phyloP scores from a whole-genome alignment of 1,140 invertebrate genomes.

The Helicorthomorpha holstii region DNA sequence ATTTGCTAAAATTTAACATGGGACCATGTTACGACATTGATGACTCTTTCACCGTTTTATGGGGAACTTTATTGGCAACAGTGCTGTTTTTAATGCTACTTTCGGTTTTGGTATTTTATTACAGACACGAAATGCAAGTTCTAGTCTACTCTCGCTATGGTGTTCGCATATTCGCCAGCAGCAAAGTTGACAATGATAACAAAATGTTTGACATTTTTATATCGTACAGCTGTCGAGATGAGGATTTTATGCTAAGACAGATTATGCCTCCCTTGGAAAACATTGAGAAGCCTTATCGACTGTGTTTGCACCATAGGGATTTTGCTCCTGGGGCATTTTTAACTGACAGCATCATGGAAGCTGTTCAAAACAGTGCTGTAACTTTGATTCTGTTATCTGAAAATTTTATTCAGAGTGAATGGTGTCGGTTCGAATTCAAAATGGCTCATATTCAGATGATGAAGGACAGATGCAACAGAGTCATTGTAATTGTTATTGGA shows the following conservation, averaged over 20 bases:
- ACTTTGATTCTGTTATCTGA: constrained; percentile 83
- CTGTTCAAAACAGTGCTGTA: constrained; percentile 67
- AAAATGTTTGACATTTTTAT: not conserved
- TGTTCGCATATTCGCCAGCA: too few species aligned
- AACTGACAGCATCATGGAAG: constrained; percentile 75
- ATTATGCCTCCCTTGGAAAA: not conserved
- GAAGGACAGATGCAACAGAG: constrained; percentile 53
- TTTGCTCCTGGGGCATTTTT: constrained; percentile 62
- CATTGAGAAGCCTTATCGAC: constrained; percentile 48
- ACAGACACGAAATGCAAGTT: not conserved
- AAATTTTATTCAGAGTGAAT: constrained; percentile 85
- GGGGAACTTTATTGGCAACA: too few species aligned
- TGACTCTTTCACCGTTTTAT: too few species aligned
- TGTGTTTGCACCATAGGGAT: constrained; percentile 79
- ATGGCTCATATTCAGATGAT: constrained; percentile 79
- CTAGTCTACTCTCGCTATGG: too few species aligned
- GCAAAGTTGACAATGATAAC: not conserved
- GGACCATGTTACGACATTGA: too few species aligned
- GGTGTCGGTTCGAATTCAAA: constrained; percentile 84
- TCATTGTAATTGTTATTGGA: constrained; percentile 71
- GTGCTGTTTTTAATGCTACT: too few species aligned
- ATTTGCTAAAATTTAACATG: too few species aligned
- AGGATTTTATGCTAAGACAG: not conserved
- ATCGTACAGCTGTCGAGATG: not conserved
- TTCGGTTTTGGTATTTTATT: not conserved